Percentiles rank a stretch among this genome's conserved stretches.
These are phyloP conservation scores for Gryllus longicercus DNA, from an alignment of 2,888 invertebrate species.

Conservation along the genomic window DNA sequence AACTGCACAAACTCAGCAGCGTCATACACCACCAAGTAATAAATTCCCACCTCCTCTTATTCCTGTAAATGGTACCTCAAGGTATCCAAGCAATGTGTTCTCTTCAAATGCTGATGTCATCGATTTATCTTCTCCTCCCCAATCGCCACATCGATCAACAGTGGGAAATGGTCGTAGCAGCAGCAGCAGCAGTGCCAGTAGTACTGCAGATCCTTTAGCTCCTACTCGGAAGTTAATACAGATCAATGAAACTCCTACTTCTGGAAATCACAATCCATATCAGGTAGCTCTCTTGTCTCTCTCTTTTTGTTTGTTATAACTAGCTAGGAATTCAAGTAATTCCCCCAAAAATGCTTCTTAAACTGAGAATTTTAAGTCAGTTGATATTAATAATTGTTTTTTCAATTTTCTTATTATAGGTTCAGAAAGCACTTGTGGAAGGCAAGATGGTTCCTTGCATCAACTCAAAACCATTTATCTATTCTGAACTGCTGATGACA, in stretches of 20 bases:
- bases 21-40: constrained; percentile 33
- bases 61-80: constrained; percentile 49
- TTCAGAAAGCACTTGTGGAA: constrained; percentile 76
- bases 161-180: constrained; percentile 32
- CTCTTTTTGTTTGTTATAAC: no score
- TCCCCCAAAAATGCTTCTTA: not conserved
- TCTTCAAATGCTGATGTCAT: constrained; percentile 49
- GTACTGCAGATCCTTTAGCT: constrained; percentile 6
- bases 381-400: not conserved
- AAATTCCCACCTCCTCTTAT: constrained; percentile 54
- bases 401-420: constrained; percentile 47
- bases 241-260: constrained; percentile 66
- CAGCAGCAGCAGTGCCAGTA: constrained; percentile 20
- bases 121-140: constrained; percentile 54
- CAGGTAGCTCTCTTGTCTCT: constrained; percentile 48
- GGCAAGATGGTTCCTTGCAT: constrained; percentile 80
- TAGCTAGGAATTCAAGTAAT: not conserved
- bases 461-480: constrained; percentile 80
- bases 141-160: constrained; percentile 42
- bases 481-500: constrained; percentile 77
- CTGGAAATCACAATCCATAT: constrained; percentile 68
- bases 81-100: constrained; percentile 30
- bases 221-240: constrained; percentile 58
- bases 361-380: not conserved
- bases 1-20: constrained; percentile 30